Evolutionary conservation across 2,888 invertebrate species (phyloP).

Genomic region (Erebia epiphron): DNA sequence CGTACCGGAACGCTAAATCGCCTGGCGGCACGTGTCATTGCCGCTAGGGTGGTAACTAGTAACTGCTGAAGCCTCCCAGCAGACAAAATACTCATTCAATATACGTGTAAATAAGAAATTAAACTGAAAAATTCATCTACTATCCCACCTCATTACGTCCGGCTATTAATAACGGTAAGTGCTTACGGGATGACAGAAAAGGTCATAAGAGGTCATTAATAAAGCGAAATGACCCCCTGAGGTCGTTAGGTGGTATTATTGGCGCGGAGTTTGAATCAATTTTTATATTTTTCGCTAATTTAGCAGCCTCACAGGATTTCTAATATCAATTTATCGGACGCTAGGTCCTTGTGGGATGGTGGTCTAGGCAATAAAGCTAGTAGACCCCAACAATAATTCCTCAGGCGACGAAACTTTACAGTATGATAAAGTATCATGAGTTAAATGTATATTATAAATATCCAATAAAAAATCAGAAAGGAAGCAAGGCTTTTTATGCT

Average conservation of each 20-base stretch:
- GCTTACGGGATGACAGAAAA: conserved; percentile 54
- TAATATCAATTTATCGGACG: conserved; percentile 24
- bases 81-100: not conserved
- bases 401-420: too few relatives aligned
- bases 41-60: too few relatives aligned
- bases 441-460: too few relatives aligned
- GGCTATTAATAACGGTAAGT: conserved; percentile 56
- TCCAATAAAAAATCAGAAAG: too few relatives aligned
- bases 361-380: too few relatives aligned
- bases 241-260: conserved; percentile 62
- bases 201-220: conserved; percentile 71
- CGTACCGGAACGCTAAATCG: too few relatives aligned
- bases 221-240: conserved; percentile 58
- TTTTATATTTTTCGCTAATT: conserved; percentile 58
- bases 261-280: conserved; percentile 61
- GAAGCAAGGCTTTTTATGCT: too few relatives aligned
- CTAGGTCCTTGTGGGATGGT: not conserved
- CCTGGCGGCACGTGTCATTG: too few relatives aligned
- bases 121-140: conserved; percentile 17
- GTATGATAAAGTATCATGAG: too few relatives aligned
- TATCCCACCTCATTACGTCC: conserved; percentile 41
- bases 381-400: too few relatives aligned
- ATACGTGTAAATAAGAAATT: conserved; percentile 12
- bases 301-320: conserved; percentile 21
- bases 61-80: too few relatives aligned